phyloP scores from a whole-genome alignment of 2,113 vertebrate genomes.

The Cygnus atratus region DNA sequence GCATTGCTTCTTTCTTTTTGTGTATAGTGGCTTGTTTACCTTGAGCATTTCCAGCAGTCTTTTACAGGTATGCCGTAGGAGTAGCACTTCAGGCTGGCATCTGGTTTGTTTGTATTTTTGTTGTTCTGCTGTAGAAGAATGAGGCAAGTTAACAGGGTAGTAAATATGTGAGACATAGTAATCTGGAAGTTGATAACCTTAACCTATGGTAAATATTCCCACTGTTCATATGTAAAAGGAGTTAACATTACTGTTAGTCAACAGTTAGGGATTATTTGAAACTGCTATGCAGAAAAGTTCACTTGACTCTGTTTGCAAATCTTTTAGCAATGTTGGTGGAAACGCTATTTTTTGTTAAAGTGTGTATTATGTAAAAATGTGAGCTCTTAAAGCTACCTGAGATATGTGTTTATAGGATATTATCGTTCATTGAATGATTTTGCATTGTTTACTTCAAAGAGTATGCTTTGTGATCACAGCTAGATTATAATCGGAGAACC shows the following conservation, averaged over 20 bases:
- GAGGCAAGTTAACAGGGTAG: background rate
- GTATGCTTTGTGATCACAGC: background rate
- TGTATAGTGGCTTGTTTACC: background rate
- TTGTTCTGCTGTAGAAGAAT: background rate
- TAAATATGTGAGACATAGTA: background rate
- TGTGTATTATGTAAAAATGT: background rate
- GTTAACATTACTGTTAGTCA: background rate
- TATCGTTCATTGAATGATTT: background rate
- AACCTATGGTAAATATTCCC: accelerated
- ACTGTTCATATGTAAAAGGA: background rate
- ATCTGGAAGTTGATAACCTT: background rate
- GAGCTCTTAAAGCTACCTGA: background rate
- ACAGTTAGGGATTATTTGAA: background rate
- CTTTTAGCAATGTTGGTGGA: background rate
- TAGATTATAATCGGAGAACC: background rate
- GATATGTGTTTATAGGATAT: background rate
- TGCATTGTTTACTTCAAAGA: background rate
- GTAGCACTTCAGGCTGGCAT: background rate
- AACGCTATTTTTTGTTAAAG: background rate
- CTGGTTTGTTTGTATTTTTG: background rate
- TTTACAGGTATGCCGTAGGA: background rate
- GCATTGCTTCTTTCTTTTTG: background rate
- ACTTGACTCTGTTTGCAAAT: background rate
- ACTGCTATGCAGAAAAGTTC: background rate
- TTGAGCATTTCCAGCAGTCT: background rate